phyloP scores from a whole-genome alignment of 2,797 vertebrate genomes.

The Acipenser oxyrinchus region DNA sequence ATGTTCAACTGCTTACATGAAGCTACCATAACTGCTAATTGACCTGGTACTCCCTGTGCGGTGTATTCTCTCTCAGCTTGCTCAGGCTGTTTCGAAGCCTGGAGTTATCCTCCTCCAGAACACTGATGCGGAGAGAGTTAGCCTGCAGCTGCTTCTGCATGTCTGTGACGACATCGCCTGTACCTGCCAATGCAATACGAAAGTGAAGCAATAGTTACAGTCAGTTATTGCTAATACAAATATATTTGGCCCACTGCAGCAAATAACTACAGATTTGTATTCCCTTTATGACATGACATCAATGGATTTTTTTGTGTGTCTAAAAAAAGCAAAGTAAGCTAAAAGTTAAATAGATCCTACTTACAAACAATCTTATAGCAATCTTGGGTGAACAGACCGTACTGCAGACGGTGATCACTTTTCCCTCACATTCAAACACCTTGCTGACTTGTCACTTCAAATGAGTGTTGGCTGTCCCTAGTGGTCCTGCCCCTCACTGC shows the following conservation, averaged over 20 bases:
- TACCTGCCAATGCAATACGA: constrained; percentile 50
- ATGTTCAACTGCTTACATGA: no score
- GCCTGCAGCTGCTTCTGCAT: constrained; percentile 83
- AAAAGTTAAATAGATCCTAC: neutral
- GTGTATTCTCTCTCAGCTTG: constrained; percentile 56
- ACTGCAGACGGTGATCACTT: neutral
- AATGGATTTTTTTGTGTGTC: no score
- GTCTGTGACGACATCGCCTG: constrained; percentile 66
- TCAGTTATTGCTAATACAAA: neutral
- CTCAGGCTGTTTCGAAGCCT: constrained; percentile 54
- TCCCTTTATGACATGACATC: neutral
- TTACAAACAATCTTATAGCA: no score
- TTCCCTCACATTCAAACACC: neutral
- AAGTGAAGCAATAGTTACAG: neutral
- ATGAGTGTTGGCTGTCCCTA: no score
- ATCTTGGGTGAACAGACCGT: neutral
- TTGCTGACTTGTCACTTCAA: constrained; percentile 6
- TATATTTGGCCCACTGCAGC: neutral
- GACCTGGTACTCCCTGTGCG: constrained; percentile 51
- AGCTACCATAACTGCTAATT: constrained; percentile 1
- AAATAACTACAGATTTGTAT: neutral
- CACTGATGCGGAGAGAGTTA: constrained; percentile 67
- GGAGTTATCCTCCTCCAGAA: constrained; percentile 74
- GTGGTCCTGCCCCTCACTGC: no score
- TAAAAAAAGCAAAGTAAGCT: neutral